These are phyloP conservation scores for human (Homo sapiens) DNA, from an alignment of 2,113 vertebrate species.

Conservation along the genomic window DNA sequence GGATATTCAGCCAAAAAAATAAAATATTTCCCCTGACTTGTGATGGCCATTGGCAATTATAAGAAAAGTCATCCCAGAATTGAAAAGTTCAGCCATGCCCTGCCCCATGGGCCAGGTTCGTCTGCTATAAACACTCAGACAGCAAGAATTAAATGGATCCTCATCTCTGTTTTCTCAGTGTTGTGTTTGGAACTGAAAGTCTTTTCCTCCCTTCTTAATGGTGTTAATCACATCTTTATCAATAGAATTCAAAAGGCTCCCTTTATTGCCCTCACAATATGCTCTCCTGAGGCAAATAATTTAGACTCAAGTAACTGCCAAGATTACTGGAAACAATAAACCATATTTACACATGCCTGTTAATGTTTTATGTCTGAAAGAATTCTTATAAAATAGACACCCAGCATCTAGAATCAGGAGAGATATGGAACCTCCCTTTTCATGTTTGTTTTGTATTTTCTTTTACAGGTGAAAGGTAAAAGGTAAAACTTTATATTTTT, in stretches of 20 bases:
- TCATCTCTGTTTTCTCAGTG: neutral
- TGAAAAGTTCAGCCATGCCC: neutral
- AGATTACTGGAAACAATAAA: neutral
- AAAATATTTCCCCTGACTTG: neutral
- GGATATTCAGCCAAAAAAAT: neutral
- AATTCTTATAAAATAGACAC: neutral
- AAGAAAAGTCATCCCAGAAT: neutral
- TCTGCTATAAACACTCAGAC: neutral
- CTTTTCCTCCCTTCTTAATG: neutral
- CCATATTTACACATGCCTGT: neutral
- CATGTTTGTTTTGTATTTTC: neutral
- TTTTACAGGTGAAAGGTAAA: neutral
- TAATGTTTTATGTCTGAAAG: neutral
- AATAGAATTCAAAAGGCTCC: neutral
- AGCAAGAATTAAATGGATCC: neutral
- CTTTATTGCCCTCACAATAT: neutral
- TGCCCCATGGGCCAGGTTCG: neutral
- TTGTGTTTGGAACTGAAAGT: neutral
- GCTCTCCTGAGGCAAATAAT: neutral
- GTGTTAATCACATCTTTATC: neutral
- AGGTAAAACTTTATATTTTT: neutral
- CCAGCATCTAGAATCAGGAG: neutral
- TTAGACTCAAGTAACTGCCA: neutral
- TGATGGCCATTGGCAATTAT: neutral
- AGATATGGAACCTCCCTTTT: neutral